A percentile compares a stretch with the other conserved stretches of the same genome.
Evolutionary conservation across 1,140 invertebrate genomes (phyloP).

Genomic region (Lutraria rhynchaena): DNA sequence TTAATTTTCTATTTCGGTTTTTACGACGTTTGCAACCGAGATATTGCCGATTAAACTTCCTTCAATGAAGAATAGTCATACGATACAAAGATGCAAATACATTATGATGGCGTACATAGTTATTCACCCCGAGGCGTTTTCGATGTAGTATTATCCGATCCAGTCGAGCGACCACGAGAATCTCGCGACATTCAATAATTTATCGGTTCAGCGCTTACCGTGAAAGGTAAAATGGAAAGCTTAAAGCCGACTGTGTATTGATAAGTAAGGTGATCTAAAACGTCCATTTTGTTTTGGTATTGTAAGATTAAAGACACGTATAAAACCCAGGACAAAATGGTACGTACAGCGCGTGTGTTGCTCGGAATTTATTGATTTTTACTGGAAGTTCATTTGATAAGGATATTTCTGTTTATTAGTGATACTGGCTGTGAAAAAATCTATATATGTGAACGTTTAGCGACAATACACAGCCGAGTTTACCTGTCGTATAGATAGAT

Average conservation of each 20-base stretch:
- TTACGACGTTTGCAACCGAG: no score
- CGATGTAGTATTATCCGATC: constrained; percentile 45
- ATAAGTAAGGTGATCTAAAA: constrained; percentile 19
- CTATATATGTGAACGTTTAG: constrained; percentile 24
- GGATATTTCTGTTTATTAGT: constrained; percentile 8
- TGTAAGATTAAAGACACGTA: not conserved
- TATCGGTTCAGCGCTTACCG: constrained; percentile 22
- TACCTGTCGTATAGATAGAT: constrained; percentile 19
- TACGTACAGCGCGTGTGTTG: not conserved
- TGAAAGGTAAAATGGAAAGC: constrained; percentile 52
- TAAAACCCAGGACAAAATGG: not conserved
- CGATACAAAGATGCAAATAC: no score
- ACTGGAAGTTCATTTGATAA: not conserved
- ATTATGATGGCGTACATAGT: no score
- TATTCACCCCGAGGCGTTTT: constrained; percentile 28
- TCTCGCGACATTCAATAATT: constrained; percentile 53
- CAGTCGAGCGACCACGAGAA: constrained; percentile 12
- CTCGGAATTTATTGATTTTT: constrained; percentile 6
- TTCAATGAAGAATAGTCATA: no score
- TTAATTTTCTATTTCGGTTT: no score
- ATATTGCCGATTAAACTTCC: no score
- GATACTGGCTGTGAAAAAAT: constrained; percentile 7
- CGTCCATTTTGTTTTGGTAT: not conserved
- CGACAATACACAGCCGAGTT: constrained; percentile 20
- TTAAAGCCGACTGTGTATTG: constrained; percentile 20